Conservation (phyloP, 2,888 invertebrate genomes). For the Tribolium freemani region DNA sequence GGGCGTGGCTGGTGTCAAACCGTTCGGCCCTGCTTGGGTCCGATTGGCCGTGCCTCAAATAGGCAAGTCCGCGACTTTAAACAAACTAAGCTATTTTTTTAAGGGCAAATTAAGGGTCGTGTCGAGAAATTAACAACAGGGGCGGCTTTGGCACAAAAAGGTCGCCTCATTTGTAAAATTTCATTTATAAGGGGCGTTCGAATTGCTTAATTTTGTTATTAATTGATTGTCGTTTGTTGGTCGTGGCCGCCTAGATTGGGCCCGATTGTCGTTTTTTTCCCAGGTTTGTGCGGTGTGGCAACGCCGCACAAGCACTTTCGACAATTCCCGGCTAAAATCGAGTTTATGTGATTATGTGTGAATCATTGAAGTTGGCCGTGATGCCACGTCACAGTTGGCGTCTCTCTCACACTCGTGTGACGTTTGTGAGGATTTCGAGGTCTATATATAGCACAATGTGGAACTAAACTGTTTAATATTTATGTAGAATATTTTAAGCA, state of each 20-base stretch:
- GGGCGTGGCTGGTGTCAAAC: not conserved
- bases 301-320: constrained; percentile 31
- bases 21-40: not conserved
- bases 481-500: constrained; percentile 53
- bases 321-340: constrained; percentile 38
- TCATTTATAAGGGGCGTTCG: not conserved
- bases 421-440: not conserved
- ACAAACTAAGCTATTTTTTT: constrained; percentile 20
- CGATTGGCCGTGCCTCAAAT: not conserved
- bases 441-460: constrained; percentile 11
- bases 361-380: constrained; percentile 37
- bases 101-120: constrained; percentile 1
- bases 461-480: constrained; percentile 56
- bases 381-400: constrained; percentile 15
- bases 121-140: not conserved
- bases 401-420: constrained; percentile 20
- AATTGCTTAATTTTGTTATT: not conserved
- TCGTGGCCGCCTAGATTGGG: too few species aligned
- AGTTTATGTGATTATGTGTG: constrained; percentile 41
- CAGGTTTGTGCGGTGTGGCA: constrained; percentile 11
- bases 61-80: not conserved
- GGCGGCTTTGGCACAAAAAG: constrained; percentile 16
- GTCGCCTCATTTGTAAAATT: constrained; percentile 6
- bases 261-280: not conserved
- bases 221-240: not conserved